These are phyloP conservation scores for Tachypleus tridentatus DNA, from an alignment of 1,140 invertebrate species.

Conservation along the genomic window DNA sequence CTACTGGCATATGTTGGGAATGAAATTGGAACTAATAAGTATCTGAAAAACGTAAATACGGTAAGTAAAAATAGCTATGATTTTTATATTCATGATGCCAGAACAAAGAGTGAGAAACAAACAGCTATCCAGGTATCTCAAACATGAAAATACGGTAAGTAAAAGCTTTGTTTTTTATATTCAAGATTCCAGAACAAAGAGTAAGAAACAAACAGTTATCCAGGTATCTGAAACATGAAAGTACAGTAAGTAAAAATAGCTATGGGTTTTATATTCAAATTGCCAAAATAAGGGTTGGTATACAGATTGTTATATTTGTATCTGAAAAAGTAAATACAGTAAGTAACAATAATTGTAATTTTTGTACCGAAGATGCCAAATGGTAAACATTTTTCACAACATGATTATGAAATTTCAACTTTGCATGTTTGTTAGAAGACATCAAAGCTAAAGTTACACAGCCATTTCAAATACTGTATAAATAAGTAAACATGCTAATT, in stretches of 20 bases:
- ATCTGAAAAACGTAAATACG: conserved; percentile 32
- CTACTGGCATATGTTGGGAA: conserved; percentile 83
- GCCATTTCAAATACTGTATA: background rate
- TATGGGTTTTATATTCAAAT: background rate
- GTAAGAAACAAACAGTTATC: background rate
- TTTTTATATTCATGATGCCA: background rate
- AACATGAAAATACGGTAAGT: conserved; percentile 12
- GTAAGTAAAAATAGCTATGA: conserved; percentile 3
- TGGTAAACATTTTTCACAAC: no score
- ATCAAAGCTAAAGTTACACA: no score
- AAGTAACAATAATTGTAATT: background rate
- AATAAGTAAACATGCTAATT: background rate
- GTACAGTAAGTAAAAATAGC: conserved; percentile 8
- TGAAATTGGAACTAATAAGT: conserved; percentile 49
- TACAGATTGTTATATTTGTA: conserved; percentile 26
- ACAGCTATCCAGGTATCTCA: conserved; percentile 33
- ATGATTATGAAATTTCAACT: no score
- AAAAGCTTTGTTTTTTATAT: background rate
- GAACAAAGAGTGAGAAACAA: background rate
- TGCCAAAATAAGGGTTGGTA: background rate
- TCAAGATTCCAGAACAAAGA: background rate
- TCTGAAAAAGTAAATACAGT: conserved; percentile 29
- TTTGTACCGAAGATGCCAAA: background rate
- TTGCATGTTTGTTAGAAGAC: no score
- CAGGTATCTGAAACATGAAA: conserved; percentile 34